phyloP scores from a whole-genome alignment of 2,113 vertebrate genomes.

The Pagrus major region DNA sequence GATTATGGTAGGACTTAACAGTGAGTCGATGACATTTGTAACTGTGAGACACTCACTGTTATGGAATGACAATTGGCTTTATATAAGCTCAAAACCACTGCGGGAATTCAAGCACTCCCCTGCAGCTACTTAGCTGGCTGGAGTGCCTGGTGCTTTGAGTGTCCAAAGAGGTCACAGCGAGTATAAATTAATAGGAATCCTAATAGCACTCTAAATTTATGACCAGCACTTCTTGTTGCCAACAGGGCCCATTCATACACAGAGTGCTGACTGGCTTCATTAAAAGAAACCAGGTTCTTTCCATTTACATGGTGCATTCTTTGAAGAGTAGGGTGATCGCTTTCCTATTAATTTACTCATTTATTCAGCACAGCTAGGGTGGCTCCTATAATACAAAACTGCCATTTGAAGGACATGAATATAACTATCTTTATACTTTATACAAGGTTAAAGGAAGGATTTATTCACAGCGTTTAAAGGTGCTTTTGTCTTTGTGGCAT shows the following conservation, averaged over 20 bases:
- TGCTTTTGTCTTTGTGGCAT: conserved; percentile 9
- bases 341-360: not conserved
- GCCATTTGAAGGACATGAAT: conserved; percentile 11
- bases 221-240: conserved; percentile 30
- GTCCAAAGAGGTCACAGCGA: conserved; percentile 32
- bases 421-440: not conserved
- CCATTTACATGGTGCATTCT: not conserved
- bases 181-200: conserved; percentile 51
- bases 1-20: conserved; percentile 33
- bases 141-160: conserved; percentile 15
- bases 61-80: conserved; percentile 70
- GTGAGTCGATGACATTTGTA: conserved; percentile 22
- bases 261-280: conserved; percentile 37
- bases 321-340: not conserved
- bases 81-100: conserved; percentile 50
- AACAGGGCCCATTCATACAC: conserved; percentile 44
- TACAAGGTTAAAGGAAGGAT: conserved; percentile 7
- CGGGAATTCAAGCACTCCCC: conserved; percentile 43
- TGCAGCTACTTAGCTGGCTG: conserved; percentile 45
- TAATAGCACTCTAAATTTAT: conserved; percentile 57
- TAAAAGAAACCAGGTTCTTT: conserved; percentile 23
- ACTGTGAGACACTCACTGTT: conserved; percentile 39
- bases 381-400: not conserved
- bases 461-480: conserved; percentile 24
- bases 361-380: not conserved